Conservation (phyloP, 2,888 invertebrate genomes). For the Shargacucullia verbasci region DNA sequence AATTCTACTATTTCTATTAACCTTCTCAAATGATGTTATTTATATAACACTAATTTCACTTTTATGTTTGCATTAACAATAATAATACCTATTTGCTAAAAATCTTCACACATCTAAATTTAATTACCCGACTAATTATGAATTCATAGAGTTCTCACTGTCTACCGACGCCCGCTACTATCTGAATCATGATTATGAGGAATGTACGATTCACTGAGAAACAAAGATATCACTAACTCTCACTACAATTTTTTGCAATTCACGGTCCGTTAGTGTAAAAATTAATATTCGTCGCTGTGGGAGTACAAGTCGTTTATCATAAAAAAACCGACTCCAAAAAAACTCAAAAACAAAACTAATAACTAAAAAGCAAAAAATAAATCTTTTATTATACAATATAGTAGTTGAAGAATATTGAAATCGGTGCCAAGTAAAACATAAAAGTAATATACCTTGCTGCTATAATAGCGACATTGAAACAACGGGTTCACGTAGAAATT, state of each 20-base stretch:
- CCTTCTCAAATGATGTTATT: slow-evolving; percentile 35
- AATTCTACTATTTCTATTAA: too few relatives aligned
- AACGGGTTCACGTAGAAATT: too few relatives aligned
- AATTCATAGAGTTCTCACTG: slow-evolving; percentile 52
- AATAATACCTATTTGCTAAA: slow-evolving; percentile 33
- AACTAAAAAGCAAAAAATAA: too few relatives aligned
- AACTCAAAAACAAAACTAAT: too few relatives aligned
- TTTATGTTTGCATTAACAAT: slow-evolving; percentile 46
- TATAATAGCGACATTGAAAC: too few relatives aligned
- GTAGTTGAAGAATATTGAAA: too few relatives aligned
- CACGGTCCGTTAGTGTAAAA: slow-evolving; percentile 57
- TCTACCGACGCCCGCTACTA: slow-evolving; percentile 10
- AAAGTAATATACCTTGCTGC: too few relatives aligned
- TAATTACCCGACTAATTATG: slow-evolving; percentile 54
- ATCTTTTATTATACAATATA: too few relatives aligned
- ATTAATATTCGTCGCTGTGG: slow-evolving; percentile 54
- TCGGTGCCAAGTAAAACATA: too few relatives aligned
- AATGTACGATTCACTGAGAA: slow-evolving; percentile 58
- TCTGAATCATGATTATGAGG: slow-evolving; percentile 43
- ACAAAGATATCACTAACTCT: slow-evolving; percentile 49
- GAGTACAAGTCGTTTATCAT: slow-evolving; percentile 49
- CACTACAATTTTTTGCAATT: slow-evolving; percentile 59
- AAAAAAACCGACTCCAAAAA: too few relatives aligned
- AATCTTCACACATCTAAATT: slow-evolving; percentile 53
- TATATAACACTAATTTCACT: slow-evolving; percentile 57